These are phyloP conservation scores for Holotrichia oblita DNA, from an alignment of 1,140 invertebrate species.

Conservation along the genomic window DNA sequence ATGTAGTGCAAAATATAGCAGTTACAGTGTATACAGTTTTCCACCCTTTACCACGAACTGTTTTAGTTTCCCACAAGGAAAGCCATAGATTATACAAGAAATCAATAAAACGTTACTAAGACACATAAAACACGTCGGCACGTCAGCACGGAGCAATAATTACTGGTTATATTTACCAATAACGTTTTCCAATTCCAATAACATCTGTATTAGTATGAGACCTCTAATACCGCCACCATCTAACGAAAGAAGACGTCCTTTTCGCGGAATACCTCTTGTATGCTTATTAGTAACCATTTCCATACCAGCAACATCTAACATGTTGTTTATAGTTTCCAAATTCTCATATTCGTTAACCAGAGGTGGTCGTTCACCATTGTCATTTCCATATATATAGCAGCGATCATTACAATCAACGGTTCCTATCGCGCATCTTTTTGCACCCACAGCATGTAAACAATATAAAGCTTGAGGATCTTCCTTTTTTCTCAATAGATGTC, in stretches of 20 bases:
- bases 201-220: conserved; percentile 84
- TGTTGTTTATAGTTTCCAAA: conserved; percentile 66
- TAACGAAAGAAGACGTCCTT: conserved; percentile 78
- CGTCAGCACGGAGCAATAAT: no score
- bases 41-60: no score
- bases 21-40: no score
- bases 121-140: no score
- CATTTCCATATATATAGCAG: conserved; percentile 68
- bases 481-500: conserved; percentile 77
- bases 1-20: no score
- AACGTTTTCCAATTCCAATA: conserved; percentile 83
- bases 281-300: conserved; percentile 61
- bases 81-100: no score
- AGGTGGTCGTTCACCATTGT: conserved; percentile 71
- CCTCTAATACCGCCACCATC: conserved; percentile 96
- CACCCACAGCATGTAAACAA: conserved; percentile 86
- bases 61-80: no score
- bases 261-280: conserved; percentile 54
- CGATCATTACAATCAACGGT: conserved; percentile 69
- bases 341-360: conserved; percentile 65
- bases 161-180: conserved; percentile 57
- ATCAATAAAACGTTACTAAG: no score
- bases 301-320: conserved; percentile 67
- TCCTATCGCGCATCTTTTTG: conserved; percentile 71
- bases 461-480: conserved; percentile 81